These are phyloP conservation scores for Volucella inanis DNA, from an alignment of 2,888 invertebrate species.

Conservation along the genomic window DNA sequence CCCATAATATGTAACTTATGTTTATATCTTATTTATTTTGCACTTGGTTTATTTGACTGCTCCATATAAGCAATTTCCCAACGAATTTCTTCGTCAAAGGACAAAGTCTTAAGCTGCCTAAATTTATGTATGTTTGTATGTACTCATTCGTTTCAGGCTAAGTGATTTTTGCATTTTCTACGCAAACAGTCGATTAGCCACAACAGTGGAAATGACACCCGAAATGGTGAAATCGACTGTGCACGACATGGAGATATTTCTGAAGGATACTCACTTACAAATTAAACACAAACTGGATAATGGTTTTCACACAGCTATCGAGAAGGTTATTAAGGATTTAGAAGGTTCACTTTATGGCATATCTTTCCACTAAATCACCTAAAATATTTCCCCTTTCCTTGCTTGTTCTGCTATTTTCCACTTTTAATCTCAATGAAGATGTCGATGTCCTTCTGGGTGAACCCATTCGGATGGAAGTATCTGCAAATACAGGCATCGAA, in stretches of 20 bases:
- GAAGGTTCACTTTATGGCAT: conserved; percentile 84
- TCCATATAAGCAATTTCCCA: background rate
- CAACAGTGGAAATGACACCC: conserved; percentile 85
- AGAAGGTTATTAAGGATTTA: conserved; percentile 86
- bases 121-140: too few relatives aligned
- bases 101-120: conserved; percentile 18
- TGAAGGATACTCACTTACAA: conserved; percentile 86
- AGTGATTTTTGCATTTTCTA: conserved; percentile 86
- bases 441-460: conserved; percentile 89
- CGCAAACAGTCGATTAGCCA: conserved; percentile 86
- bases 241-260: conserved; percentile 86
- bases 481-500: conserved; percentile 90
- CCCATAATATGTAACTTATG: conserved; percentile 23
- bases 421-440: conserved; percentile 82
- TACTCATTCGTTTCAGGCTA: conserved; percentile 81
- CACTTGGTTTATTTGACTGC: conserved; percentile 41
- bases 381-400: conserved; percentile 34
- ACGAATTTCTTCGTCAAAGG: background rate
- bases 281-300: conserved; percentile 85
- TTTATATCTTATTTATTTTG: conserved; percentile 38
- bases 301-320: conserved; percentile 86
- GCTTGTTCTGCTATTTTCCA: conserved; percentile 24
- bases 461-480: conserved; percentile 90
- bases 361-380: conserved; percentile 54
- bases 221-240: conserved; percentile 85